phyloP scores from a whole-genome alignment of 37 sponge, comb jelly and placozoan genomes.

The Spongia lamella region DNA sequence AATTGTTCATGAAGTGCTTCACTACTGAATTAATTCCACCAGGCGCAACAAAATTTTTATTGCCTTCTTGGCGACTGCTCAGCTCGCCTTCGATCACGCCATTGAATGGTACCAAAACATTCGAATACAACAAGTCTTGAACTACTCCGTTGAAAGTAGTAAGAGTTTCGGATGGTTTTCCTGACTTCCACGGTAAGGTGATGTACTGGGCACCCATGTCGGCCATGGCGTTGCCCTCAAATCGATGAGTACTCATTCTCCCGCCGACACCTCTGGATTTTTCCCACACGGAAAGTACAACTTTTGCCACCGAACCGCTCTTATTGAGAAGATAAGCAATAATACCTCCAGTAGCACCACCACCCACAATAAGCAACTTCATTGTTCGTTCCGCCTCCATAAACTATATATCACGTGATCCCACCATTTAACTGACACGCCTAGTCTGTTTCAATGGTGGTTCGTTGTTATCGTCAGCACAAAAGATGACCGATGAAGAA shows the following conservation, averaged over 20 bases:
- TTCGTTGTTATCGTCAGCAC: no score
- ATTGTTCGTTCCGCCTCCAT: no score
- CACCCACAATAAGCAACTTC: conserved; percentile 58
- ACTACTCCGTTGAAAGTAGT: conserved; percentile 18
- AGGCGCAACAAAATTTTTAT: conserved; percentile 39
- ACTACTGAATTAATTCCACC: conserved; percentile 42
- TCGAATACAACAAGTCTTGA: conserved; percentile 17
- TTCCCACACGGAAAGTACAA: conserved; percentile 50
- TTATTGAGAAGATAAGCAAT: conserved; percentile 34
- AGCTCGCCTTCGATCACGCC: conserved; percentile 45
- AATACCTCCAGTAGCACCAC: conserved; percentile 52
- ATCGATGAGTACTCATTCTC: conserved; percentile 49
- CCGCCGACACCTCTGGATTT: conserved; percentile 60
- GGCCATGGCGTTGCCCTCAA: background rate
- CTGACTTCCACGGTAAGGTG: background rate
- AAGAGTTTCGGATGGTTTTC: background rate
- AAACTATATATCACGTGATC: no score
- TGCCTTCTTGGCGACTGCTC: background rate
- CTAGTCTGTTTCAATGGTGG: no score
- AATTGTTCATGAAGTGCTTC: conserved; percentile 38
- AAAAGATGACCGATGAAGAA: no score
- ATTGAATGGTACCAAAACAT: conserved; percentile 20
- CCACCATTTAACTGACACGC: no score
- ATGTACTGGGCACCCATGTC: conserved; percentile 78
- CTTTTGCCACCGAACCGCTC: background rate